These are phyloP conservation scores for Eilema griseolum DNA, from an alignment of 2,888 invertebrate species.

Conservation along the genomic window DNA sequence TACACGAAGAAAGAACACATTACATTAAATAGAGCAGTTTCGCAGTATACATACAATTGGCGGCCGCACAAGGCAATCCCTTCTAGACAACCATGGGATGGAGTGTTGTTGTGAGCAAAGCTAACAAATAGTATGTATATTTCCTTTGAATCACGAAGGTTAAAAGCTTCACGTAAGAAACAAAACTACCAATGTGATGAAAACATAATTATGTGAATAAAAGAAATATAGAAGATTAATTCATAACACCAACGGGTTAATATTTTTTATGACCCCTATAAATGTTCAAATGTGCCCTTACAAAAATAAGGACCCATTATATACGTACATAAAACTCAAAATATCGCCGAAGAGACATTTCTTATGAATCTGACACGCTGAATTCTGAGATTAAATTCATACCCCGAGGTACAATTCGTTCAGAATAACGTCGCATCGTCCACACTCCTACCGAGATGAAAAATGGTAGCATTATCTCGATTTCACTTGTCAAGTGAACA, in stretches of 20 bases:
- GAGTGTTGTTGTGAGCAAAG: too few species aligned
- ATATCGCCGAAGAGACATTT: slow-evolving; percentile 69
- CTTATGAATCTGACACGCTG: slow-evolving; percentile 80
- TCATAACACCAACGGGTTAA: slow-evolving; percentile 9
- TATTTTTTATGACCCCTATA: slow-evolving; percentile 42
- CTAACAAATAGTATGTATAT: too few species aligned
- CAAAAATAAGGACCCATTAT: slow-evolving; percentile 58
- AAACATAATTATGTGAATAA: not conserved
- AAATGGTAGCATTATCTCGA: slow-evolving; percentile 81
- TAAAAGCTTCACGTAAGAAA: not conserved
- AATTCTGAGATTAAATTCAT: slow-evolving; percentile 85
- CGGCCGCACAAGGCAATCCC: too few species aligned
- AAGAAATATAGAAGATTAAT: not conserved
- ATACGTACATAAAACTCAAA: slow-evolving; percentile 60
- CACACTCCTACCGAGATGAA: slow-evolving; percentile 77
- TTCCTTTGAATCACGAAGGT: too few species aligned
- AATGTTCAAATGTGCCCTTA: slow-evolving; percentile 54
- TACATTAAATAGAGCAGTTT: too few species aligned
- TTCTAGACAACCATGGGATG: too few species aligned
- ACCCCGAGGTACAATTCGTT: slow-evolving; percentile 82
- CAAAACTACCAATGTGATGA: too few species aligned
- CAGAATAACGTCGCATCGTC: slow-evolving; percentile 77
- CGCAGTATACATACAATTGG: too few species aligned
- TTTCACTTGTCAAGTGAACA: slow-evolving; percentile 77
- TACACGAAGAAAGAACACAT: too few species aligned